Evolutionary conservation across 2,888 invertebrate genomes (phyloP).

Genomic region (Cerastoderma edule): DNA sequence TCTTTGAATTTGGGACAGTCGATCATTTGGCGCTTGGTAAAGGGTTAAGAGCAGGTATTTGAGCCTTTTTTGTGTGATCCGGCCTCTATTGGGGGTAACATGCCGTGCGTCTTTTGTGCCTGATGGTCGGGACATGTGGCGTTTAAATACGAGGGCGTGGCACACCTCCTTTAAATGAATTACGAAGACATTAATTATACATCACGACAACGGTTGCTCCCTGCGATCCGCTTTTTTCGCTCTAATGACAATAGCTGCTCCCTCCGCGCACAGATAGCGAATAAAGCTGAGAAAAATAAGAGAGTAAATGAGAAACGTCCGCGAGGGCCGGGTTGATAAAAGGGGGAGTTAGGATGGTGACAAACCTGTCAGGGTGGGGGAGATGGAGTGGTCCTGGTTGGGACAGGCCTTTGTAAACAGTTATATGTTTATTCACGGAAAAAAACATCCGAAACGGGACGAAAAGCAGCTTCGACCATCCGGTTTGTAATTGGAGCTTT

Average conservation of each 20-base stretch:
- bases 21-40: no score
- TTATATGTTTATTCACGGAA: constrained; percentile 42
- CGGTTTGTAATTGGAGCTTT: constrained; percentile 15
- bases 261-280: constrained; percentile 39
- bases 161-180: constrained; percentile 56
- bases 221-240: constrained; percentile 39
- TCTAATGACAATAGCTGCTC: constrained; percentile 51
- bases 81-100: constrained; percentile 12
- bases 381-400: constrained; percentile 36
- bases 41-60: no score
- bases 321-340: constrained; percentile 25
- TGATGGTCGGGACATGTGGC: constrained; percentile 47
- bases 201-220: constrained; percentile 38
- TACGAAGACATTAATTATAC: constrained; percentile 60
- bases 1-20: no score
- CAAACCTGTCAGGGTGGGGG: constrained; percentile 55
- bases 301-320: constrained; percentile 26
- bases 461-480: constrained; percentile 3
- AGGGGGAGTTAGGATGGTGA: constrained; percentile 37
- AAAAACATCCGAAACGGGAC: constrained; percentile 20
- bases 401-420: constrained; percentile 19
- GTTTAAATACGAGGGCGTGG: constrained; percentile 54
- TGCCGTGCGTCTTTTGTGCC: constrained; percentile 23
- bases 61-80: no score
- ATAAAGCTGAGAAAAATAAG: constrained; percentile 48